Percentiles rank a stretch among this genome's conserved stretches.
Conservation (phyloP, 2,797 vertebrate species). For the Brotogeris chrysoptera region DNA sequence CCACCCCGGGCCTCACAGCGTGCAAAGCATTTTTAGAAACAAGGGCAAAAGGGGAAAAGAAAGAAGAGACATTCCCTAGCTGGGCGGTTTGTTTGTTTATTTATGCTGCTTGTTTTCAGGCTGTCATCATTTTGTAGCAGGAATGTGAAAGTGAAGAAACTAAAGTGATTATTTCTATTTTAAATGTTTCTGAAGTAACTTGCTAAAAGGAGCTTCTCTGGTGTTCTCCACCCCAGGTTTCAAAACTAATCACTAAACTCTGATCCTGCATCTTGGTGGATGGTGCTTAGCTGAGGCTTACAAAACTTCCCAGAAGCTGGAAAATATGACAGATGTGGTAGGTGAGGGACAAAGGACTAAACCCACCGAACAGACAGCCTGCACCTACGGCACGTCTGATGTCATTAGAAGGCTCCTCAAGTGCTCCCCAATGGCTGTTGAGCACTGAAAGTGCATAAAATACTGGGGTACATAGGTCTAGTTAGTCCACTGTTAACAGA, state of each 20-base stretch:
- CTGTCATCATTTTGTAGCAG: background rate
- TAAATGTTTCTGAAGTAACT: background rate
- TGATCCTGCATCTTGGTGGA: background rate
- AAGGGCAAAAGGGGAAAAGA: accelerated
- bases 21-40: background rate
- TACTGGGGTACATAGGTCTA: background rate
- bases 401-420: background rate
- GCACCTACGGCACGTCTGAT: accelerated
- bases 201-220: background rate
- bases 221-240: accelerated
- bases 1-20: too few relatives aligned
- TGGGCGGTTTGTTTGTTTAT: background rate
- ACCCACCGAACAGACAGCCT: accelerated
- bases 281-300: background rate
- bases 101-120: background rate
- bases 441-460: background rate
- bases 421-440: background rate
- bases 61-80: background rate
- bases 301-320: background rate
- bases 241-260: background rate
- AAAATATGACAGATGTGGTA: background rate
- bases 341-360: background rate
- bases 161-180: background rate
- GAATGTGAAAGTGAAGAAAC: background rate
- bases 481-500: background rate